A percentile compares a stretch with the other conserved stretches of the same genome.
Conservation (phyloP, 2,113 vertebrate species). For the Hippocampus mohnikei region DNA sequence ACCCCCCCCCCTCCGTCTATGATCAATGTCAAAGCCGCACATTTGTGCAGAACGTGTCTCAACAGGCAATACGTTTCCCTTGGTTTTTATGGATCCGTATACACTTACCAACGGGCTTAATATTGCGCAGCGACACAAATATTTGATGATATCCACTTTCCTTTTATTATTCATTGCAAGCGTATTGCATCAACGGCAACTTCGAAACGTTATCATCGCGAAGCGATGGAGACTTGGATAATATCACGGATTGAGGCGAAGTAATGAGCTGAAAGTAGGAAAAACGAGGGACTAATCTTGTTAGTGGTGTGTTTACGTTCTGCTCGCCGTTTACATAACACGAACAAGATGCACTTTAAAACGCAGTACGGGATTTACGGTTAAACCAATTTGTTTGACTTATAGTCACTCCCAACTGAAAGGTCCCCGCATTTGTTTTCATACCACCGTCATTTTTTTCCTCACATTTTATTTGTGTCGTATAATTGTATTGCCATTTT, state of each 20-base stretch:
- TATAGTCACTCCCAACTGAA: background rate
- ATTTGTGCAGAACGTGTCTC: conserved; percentile 63
- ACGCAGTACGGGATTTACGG: background rate
- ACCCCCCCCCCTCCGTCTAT: conserved; percentile 34
- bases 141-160: conserved; percentile 59
- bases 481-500: no score
- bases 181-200: conserved; percentile 33
- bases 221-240: conserved; percentile 13
- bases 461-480: no score
- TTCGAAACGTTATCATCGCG: conserved; percentile 41
- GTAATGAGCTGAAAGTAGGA: background rate
- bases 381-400: background rate
- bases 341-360: background rate
- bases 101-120: conserved; percentile 54
- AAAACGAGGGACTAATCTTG: background rate
- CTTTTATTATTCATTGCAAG: conserved; percentile 56
- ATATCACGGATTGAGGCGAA: background rate
- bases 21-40: conserved; percentile 67
- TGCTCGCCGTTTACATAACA: background rate
- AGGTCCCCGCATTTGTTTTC: background rate
- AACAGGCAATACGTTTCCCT: conserved; percentile 60
- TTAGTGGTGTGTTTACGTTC: background rate
- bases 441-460: no score
- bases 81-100: conserved; percentile 61
- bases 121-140: conserved; percentile 64